Conservation (phyloP, 2,113 vertebrate genomes). For the Pelusios castaneus region DNA sequence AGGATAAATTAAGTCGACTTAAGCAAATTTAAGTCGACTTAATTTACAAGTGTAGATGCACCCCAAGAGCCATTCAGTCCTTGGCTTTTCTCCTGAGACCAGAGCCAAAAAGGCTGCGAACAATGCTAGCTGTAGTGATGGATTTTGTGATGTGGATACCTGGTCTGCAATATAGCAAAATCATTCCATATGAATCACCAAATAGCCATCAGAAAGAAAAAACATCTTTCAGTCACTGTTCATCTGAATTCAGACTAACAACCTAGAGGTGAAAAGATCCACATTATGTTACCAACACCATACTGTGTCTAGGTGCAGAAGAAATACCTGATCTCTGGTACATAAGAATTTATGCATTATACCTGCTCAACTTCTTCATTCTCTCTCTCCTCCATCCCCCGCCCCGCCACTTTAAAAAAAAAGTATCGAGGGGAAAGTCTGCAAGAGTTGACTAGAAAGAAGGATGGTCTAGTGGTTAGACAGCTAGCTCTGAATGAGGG, state of each 20-base stretch:
- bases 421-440: accelerated
- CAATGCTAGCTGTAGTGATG: not conserved
- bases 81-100: not conserved
- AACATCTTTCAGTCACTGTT: not conserved
- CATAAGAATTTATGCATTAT: not conserved
- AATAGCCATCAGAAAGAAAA: not conserved
- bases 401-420: too few species aligned
- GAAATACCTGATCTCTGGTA: not conserved
- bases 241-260: not conserved
- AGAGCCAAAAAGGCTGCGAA: not conserved
- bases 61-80: not conserved
- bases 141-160: not conserved
- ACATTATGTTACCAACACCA: not conserved
- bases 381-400: not conserved
- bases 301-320: not conserved
- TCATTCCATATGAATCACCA: not conserved
- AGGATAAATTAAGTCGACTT: too few species aligned
- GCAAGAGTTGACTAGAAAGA: not conserved
- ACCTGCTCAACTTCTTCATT: not conserved
- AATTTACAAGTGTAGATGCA: too few species aligned
- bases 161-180: not conserved
- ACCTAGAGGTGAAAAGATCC: not conserved
- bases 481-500: not conserved
- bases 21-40: too few species aligned
- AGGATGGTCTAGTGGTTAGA: not conserved